phyloP scores from a whole-genome alignment of 1,140 invertebrate species.

The Lysiphlebus fabarum region DNA sequence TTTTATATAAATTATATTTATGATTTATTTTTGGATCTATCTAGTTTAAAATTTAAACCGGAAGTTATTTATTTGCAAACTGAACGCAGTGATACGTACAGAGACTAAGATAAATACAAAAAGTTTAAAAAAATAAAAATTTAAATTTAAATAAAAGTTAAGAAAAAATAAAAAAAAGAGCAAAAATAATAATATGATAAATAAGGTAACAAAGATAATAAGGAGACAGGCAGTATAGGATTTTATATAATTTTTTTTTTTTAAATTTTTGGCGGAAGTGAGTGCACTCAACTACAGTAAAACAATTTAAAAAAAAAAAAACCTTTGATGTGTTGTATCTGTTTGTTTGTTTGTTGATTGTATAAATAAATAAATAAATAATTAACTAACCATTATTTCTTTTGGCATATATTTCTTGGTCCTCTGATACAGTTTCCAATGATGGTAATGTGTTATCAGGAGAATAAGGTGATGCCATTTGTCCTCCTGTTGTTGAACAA shows the following conservation, averaged over 20 bases:
- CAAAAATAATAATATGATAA: neutral
- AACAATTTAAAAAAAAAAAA: slow-evolving; percentile 11
- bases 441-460: slow-evolving; percentile 57
- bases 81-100: slow-evolving; percentile 8
- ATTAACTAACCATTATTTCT: slow-evolving; percentile 52
- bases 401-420: slow-evolving; percentile 56
- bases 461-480: slow-evolving; percentile 53
- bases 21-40: no score
- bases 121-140: no score
- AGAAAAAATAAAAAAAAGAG: neutral
- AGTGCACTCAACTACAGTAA: slow-evolving; percentile 4
- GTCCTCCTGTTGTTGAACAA: slow-evolving; percentile 44
- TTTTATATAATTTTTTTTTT: neutral
- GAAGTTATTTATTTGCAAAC: slow-evolving; percentile 17
- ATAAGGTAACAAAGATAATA: neutral
- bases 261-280: neutral
- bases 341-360: neutral
- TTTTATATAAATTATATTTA: no score
- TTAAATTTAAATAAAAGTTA: no score
- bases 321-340: neutral
- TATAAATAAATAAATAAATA: neutral
- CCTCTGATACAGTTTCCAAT: slow-evolving; percentile 64
- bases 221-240: neutral
- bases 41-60: no score
- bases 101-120: no score